phyloP scores from a whole-genome alignment of 1,140 invertebrate genomes.

The Luehdorfia chinensis region DNA sequence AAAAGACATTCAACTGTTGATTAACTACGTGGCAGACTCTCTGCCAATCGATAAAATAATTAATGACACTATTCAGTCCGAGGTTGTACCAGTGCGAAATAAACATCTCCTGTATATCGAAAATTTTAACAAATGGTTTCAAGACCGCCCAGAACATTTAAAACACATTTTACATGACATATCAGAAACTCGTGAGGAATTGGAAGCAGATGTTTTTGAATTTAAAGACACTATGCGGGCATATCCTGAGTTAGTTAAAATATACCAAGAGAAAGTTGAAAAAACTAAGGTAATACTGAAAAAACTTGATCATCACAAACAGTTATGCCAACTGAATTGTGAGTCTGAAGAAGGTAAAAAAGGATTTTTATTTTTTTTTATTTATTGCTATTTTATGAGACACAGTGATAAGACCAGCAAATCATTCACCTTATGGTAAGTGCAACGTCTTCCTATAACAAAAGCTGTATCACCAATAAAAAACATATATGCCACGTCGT shows the following conservation, averaged over 20 bases:
- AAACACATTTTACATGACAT: conserved; percentile 32
- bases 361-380: too few species aligned
- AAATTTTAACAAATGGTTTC: conserved; percentile 23
- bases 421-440: too few species aligned
- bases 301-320: background rate
- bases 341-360: background rate
- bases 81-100: conserved; percentile 18
- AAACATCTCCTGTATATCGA: conserved; percentile 24
- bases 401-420: too few species aligned
- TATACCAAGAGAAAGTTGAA: conserved; percentile 9
- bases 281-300: background rate
- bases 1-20: conserved; percentile 26
- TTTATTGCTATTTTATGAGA: too few species aligned
- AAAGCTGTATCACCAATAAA: too few species aligned
- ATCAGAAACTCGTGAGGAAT: conserved; percentile 7
- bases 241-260: conserved; percentile 8
- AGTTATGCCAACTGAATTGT: background rate
- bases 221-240: conserved; percentile 16
- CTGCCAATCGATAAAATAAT: conserved; percentile 20
- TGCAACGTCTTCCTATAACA: too few species aligned
- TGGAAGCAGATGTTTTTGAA: conserved; percentile 22
- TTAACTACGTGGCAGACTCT: conserved; percentile 21
- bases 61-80: conserved; percentile 14
- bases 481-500: too few species aligned
- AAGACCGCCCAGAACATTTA: conserved; percentile 33